These are phyloP conservation scores for Ispidina picta DNA, from an alignment of 2,797 vertebrate genomes.

Conservation along the genomic window DNA sequence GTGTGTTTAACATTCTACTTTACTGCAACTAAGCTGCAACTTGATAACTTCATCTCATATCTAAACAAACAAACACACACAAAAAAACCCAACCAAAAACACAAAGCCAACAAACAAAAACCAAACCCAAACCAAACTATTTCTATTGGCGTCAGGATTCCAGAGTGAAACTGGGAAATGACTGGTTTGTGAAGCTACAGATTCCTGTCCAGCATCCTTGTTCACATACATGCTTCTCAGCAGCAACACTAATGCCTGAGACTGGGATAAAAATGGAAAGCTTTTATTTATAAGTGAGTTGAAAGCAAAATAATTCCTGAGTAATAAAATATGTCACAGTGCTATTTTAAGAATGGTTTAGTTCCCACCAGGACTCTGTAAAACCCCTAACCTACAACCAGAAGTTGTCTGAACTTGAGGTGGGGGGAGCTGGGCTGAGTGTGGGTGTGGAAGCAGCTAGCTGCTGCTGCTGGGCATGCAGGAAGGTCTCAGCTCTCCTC, in stretches of 20 bases:
- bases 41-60: not conserved
- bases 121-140: too few relatives aligned
- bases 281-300: not conserved
- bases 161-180: not conserved
- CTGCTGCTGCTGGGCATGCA: not conserved
- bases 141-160: not conserved
- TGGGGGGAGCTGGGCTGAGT: not conserved
- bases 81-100: too few relatives aligned
- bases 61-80: not conserved
- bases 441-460: not conserved
- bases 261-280: constrained; percentile 14
- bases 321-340: not conserved
- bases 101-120: not conserved
- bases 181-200: not conserved
- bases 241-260: not conserved
- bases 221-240: not conserved
- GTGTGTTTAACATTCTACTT: not conserved
- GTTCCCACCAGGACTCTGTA: not conserved
- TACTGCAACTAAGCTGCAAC: not conserved
- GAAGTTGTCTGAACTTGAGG: not conserved
- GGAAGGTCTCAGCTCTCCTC: not conserved
- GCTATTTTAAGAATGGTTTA: not conserved
- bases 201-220: not conserved
- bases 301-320: not conserved
- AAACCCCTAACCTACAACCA: not conserved